A percentile compares a stretch with the other conserved stretches of the same genome.
Conservation (phyloP, 1,140 invertebrate species). For the Myzus persicae region DNA sequence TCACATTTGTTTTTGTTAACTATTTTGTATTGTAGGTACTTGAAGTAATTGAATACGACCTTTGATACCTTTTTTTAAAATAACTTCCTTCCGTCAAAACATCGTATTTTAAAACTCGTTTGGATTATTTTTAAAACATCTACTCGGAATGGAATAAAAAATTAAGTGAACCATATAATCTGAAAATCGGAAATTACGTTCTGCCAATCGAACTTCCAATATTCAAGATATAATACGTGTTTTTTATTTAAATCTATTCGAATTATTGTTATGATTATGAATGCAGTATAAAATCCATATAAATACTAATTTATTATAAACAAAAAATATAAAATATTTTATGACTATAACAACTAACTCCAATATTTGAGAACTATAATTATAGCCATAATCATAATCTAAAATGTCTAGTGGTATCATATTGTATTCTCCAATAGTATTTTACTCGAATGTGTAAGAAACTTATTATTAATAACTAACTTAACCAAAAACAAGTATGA, state of each 20-base stretch:
- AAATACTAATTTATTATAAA: background rate
- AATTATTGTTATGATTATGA: background rate
- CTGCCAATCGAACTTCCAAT: too few relatives aligned
- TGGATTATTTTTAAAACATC: too few relatives aligned
- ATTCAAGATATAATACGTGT: too few relatives aligned
- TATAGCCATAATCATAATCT: background rate
- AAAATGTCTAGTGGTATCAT: background rate
- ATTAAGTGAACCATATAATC: too few relatives aligned
- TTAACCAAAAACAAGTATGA: background rate
- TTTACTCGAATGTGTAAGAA: background rate
- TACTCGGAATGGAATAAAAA: too few relatives aligned
- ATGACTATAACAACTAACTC: background rate
- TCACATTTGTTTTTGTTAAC: too few relatives aligned
- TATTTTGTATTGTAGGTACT: too few relatives aligned
- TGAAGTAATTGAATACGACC: too few relatives aligned
- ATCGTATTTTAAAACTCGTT: too few relatives aligned
- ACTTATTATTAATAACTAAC: background rate
- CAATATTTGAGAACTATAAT: background rate
- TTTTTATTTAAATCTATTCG: background rate
- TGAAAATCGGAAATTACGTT: too few relatives aligned
- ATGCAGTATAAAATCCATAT: background rate
- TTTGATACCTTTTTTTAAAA: too few relatives aligned
- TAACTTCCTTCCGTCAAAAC: too few relatives aligned
- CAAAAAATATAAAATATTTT: background rate
- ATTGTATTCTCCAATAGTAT: background rate